Percentiles rank a stretch among this genome's conserved stretches.
Conservation (phyloP, 2,113 vertebrate genomes). For the Antechinus flavipes region DNA sequence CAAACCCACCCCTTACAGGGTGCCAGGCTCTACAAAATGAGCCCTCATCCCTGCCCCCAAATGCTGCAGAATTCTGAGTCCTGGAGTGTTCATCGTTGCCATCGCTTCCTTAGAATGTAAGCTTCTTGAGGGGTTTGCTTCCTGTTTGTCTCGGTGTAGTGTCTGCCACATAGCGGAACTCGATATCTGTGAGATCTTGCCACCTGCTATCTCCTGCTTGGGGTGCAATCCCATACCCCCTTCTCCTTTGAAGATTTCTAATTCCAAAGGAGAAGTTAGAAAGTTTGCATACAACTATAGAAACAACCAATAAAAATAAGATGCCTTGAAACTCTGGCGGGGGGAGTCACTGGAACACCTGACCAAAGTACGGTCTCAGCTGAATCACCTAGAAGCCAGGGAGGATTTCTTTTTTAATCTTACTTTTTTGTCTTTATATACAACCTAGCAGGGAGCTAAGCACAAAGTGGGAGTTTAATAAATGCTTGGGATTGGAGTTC, state of each 20-base stretch:
- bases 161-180: not conserved
- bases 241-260: not conserved
- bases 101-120: not conserved
- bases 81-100: not conserved
- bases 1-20: not conserved
- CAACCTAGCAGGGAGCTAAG: not conserved
- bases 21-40: not conserved
- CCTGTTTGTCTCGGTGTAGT: not conserved
- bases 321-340: not conserved
- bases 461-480: not conserved
- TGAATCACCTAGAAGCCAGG: not conserved
- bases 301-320: not conserved
- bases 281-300: not conserved
- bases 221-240: not conserved
- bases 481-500: not conserved
- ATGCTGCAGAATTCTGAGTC: not conserved
- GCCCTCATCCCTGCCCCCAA: too few species aligned
- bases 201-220: not conserved
- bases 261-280: not conserved
- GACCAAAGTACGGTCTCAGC: not conserved
- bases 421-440: not conserved
- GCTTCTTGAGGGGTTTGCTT: not conserved
- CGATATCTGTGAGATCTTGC: rapidly evolving
- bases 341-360: not conserved
- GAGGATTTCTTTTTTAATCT: not conserved